Conservation (phyloP, 2,888 invertebrate genomes). For the Chloroclysta siterata region DNA sequence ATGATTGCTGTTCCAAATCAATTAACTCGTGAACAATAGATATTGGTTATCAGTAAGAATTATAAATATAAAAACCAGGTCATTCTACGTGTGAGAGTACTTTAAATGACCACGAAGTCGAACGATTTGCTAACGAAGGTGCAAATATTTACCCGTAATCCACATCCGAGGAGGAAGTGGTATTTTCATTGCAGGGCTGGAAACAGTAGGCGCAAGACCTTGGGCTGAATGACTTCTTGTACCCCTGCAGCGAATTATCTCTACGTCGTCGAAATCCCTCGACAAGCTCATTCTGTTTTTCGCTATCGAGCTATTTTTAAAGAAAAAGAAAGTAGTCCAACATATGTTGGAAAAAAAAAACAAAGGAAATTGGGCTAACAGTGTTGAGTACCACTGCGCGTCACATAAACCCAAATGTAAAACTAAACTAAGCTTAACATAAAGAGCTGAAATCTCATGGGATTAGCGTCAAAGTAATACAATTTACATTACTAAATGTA, state of each 20-base stretch:
- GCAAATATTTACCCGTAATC: conserved; percentile 71
- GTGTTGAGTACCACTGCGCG: conserved; percentile 50
- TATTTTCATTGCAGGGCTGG: conserved; percentile 76
- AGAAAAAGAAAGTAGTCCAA: conserved; percentile 65
- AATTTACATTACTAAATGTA: conserved; percentile 75
- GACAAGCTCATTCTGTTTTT: conserved; percentile 63
- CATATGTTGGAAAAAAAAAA: conserved; percentile 73
- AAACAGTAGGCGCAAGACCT: conserved; percentile 66
- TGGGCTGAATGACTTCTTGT: conserved; percentile 76
- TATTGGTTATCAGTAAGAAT: neutral
- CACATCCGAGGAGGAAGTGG: conserved; percentile 81
- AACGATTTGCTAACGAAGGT: conserved; percentile 16
- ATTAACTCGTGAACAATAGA: neutral
- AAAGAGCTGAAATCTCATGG: conserved; percentile 68
- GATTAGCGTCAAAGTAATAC: conserved; percentile 78
- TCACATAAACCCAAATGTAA: conserved; percentile 44
- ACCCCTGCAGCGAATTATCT: conserved; percentile 52
- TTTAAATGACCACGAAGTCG: conserved; percentile 12
- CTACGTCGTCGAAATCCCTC: conserved; percentile 54
- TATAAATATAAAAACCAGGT: conserved; percentile 13
- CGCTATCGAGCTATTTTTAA: conserved; percentile 52
- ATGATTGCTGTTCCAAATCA: conserved; percentile 4
- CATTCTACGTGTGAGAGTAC: conserved; percentile 18
- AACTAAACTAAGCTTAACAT: conserved; percentile 52
- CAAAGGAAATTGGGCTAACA: conserved; percentile 60